Percentiles rank a stretch among this genome's conserved stretches.
These are phyloP conservation scores for Heliothis peltigera DNA, from an alignment of 2,888 invertebrate genomes.

Conservation along the genomic window DNA sequence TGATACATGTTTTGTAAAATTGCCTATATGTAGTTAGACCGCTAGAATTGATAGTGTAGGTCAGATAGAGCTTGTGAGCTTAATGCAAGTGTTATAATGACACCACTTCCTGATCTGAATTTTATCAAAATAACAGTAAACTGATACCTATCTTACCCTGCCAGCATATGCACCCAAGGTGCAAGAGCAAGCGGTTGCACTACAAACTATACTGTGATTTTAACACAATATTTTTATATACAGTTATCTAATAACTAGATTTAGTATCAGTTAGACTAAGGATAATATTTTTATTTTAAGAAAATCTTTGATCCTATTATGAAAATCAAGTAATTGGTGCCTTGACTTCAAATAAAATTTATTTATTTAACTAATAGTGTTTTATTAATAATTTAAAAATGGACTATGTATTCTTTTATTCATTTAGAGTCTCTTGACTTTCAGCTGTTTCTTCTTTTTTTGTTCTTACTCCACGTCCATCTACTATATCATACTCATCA, in stretches of 20 bases:
- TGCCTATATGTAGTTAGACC: slow-evolving; percentile 71
- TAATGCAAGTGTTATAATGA: neutral
- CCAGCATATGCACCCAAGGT: neutral
- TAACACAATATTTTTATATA: slow-evolving; percentile 59
- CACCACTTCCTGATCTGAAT: too few relatives aligned
- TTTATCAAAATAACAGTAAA: neutral
- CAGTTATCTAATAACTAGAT: slow-evolving; percentile 47
- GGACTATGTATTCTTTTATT: slow-evolving; percentile 15
- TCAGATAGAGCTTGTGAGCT: neutral
- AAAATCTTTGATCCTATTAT: slow-evolving; percentile 16
- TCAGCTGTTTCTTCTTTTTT: neutral
- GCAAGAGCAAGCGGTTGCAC: neutral
- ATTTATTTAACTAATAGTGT: slow-evolving; percentile 44
- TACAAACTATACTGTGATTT: slow-evolving; percentile 81
- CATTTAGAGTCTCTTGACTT: slow-evolving; percentile 29
- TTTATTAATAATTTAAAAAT: slow-evolving; percentile 38
- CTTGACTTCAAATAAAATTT: slow-evolving; percentile 53
- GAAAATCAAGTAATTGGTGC: slow-evolving; percentile 43
- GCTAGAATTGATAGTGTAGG: neutral
- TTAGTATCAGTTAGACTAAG: slow-evolving; percentile 29
- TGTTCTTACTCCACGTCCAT: slow-evolving; percentile 72
- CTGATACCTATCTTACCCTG: neutral
- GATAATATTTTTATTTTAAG: slow-evolving; percentile 16
- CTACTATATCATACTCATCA: slow-evolving; percentile 85
- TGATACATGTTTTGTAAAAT: slow-evolving; percentile 68